These are phyloP conservation scores for Varecia variegata DNA, from an alignment of 2,797 vertebrate genomes.

Conservation along the genomic window DNA sequence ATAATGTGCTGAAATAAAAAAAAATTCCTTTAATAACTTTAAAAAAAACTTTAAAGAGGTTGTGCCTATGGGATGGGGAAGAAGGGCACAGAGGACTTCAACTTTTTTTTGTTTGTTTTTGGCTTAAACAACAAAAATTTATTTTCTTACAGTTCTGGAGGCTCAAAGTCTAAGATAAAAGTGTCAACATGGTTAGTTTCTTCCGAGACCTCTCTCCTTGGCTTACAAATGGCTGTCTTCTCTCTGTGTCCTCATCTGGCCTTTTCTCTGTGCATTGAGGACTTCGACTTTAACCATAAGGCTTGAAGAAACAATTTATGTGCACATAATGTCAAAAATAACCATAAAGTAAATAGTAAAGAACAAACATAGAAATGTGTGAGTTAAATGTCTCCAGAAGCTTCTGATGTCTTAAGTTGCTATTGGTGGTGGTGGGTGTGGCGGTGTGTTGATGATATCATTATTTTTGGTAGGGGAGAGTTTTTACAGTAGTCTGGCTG, in stretches of 20 bases:
- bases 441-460: not conserved
- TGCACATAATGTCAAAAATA: not conserved
- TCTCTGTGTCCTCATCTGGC: too few species aligned
- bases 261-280: not conserved
- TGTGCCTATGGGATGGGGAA: not conserved
- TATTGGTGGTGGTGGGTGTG: not conserved
- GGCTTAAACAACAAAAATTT: too few species aligned
- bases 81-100: not conserved
- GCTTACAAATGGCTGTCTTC: too few species aligned
- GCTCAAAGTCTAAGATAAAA: too few species aligned
- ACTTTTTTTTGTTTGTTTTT: not conserved
- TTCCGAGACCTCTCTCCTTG: too few species aligned
- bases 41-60: not conserved
- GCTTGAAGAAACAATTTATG: not conserved
- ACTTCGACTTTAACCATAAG: not conserved
- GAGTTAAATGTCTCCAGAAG: not conserved
- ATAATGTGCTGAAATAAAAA: too few species aligned
- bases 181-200: too few species aligned
- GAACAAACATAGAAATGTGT: not conserved
- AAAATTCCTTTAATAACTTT: too few species aligned
- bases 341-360: not conserved
- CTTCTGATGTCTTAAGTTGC: not conserved
- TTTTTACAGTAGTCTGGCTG: not conserved
- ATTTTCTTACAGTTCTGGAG: too few species aligned
- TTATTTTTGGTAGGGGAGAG: not conserved